phyloP scores from a whole-genome alignment of 2,113 vertebrate genomes.

The Rhea americana region DNA sequence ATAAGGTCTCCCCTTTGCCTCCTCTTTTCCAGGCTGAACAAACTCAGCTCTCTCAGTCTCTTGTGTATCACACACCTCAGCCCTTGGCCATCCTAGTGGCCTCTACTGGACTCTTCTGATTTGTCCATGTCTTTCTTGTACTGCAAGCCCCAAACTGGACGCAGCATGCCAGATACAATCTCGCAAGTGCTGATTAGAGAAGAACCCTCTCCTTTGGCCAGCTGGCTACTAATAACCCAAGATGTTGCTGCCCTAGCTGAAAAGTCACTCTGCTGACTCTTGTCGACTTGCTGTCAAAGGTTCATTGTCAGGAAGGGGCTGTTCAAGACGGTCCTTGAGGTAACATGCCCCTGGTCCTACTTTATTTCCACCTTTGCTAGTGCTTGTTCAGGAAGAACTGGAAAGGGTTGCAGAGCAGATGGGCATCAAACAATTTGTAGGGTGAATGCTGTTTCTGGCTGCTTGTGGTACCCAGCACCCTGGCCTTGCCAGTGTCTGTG shows the following conservation, averaged over 20 bases:
- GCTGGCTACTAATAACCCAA: neutral
- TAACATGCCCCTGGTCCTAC: fast-evolving
- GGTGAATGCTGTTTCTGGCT: fast-evolving
- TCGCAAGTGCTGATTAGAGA: fast-evolving
- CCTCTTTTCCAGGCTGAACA: no score
- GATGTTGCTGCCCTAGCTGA: fast-evolving
- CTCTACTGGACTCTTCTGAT: no score
- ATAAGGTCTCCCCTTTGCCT: no score
- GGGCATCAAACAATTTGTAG: fast-evolving
- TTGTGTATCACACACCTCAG: no score
- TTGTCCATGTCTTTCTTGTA: no score
- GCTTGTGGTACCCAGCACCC: neutral
- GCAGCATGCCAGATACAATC: no score
- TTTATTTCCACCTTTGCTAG: fast-evolving
- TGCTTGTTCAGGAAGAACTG: neutral
- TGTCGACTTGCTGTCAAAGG: neutral
- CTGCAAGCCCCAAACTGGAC: no score
- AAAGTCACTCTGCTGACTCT: neutral
- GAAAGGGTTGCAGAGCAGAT: neutral
- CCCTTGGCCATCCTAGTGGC: no score
- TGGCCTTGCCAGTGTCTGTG: fast-evolving
- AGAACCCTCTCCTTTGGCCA: neutral
- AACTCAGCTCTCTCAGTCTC: no score
- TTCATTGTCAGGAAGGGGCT: fast-evolving
- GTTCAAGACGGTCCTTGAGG: fast-evolving